A percentile compares a stretch with the other conserved stretches of the same genome.
Conservation (phyloP, 64 coral and sea anemone species). For the Montipora foliosa region DNA sequence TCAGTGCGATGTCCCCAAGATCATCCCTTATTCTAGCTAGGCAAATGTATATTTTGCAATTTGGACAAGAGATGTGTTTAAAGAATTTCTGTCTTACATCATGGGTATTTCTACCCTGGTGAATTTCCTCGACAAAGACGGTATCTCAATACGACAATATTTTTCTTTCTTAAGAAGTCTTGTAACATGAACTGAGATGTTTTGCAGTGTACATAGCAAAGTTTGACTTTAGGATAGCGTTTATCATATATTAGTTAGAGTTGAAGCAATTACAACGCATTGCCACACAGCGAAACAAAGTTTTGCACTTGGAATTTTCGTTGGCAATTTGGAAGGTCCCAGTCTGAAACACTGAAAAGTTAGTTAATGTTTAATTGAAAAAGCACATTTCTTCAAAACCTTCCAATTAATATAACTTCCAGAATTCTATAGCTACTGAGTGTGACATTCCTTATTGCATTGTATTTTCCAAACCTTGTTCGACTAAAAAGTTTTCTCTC, state of each 20-base stretch:
- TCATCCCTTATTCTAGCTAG: neutral
- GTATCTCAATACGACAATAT: too few relatives aligned
- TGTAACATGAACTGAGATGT: neutral
- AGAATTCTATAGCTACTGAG: neutral
- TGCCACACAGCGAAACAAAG: neutral
- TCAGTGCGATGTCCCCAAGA: neutral
- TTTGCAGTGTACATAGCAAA: neutral
- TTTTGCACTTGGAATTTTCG: neutral
- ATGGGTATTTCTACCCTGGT: too few relatives aligned
- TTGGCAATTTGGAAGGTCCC: neutral
- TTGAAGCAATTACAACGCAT: neutral
- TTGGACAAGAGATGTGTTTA: neutral
- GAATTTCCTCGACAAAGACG: too few relatives aligned
- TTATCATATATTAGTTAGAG: neutral
- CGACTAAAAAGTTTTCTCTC: neutral
- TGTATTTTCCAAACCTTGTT: neutral
- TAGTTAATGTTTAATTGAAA: neutral
- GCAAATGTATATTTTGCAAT: neutral
- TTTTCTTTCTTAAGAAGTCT: neutral
- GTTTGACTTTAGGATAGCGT: neutral
- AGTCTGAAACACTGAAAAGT: neutral
- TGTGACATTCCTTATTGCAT: neutral
- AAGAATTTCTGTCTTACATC: too few relatives aligned
- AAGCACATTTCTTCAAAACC: neutral
- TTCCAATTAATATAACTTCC: neutral